Evolutionary conservation across 64 coral and sea anemone genomes (phyloP), one percentile per base, ranked within the genome.

Genomic region (Montipora efflorescens): DNA sequence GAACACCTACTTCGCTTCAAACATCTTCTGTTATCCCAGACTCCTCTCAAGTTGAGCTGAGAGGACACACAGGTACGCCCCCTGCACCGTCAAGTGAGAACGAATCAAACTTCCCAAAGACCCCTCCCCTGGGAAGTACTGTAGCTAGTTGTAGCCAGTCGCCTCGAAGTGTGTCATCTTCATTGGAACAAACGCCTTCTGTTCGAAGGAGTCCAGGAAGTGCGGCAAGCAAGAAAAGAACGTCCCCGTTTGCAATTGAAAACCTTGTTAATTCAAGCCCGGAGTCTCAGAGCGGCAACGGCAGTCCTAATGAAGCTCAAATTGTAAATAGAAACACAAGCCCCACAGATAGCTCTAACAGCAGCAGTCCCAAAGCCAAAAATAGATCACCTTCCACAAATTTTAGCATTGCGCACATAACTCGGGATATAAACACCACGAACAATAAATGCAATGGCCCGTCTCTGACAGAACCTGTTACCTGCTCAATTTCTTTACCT

Each of bases 351-450:
- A 5, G 7, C 50, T 28, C 74, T 3, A 79, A 66, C 61, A 47
- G 49, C 48, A 50, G 75, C 1, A 93, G 83, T 61, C 92, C 58
- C 13, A 76, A 77, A 61, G 67, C 36, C 2, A 88, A 79, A 70
- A 92, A 67, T 46, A 97, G 79, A 49, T 94, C 93, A 2, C 88
- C 90, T 4, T 89, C 89, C 2, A 88, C 88, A 59, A 78, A 91
- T 61, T 98, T 98, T 47, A 98, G 96, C 62, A 95, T 98, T 79
- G 96, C 93, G 3, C 89, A 98, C 80, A 59, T 98, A 67, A 95
- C 96, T 2, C 94, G 94, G 49, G 93, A 87, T 49, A 52, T 83
- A 59, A 80, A 48, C 81, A 67, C 59, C 5, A 5, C 44, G 18
- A 50, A 66, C 19, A 72, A 25, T 72, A 86, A 86, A 72, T 7